Evolutionary conservation across 2,888 invertebrate species (phyloP).

Genomic region (Lysandra coridon): DNA sequence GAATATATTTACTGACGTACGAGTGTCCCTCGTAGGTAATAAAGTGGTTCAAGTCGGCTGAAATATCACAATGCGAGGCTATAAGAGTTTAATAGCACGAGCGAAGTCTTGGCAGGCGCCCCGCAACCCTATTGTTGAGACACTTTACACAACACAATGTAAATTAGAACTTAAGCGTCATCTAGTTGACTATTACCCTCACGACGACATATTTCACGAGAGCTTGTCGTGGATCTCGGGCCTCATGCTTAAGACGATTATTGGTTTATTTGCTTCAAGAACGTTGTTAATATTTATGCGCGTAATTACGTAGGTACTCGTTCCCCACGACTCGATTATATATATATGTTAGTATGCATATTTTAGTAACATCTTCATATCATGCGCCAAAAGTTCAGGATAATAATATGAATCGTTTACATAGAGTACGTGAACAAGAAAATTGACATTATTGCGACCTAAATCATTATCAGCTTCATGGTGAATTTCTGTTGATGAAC

Average conservation of each 20-base stretch:
- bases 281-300: background rate
- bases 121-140: constrained; percentile 16
- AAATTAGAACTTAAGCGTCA: constrained; percentile 17
- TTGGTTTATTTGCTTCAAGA: background rate
- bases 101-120: constrained; percentile 11
- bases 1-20: background rate
- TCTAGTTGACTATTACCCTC: constrained; percentile 6
- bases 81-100: constrained; percentile 11
- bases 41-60: constrained; percentile 13
- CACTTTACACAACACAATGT: constrained; percentile 24
- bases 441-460: background rate
- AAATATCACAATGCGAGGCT: constrained; percentile 20
- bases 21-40: background rate
- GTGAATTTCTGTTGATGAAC: background rate
- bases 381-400: no score
- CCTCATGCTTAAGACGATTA: constrained; percentile 7
- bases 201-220: constrained; percentile 3
- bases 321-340: no score
- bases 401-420: background rate
- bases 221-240: background rate
- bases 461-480: background rate
- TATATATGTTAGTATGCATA: no score
- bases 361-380: no score
- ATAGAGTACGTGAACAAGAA: background rate
- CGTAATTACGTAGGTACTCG: background rate